A percentile compares a stretch with the other conserved stretches of the same genome.
Evolutionary conservation across 2,113 vertebrate genomes (phyloP).

Genomic region (Bubo scandiacus): DNA sequence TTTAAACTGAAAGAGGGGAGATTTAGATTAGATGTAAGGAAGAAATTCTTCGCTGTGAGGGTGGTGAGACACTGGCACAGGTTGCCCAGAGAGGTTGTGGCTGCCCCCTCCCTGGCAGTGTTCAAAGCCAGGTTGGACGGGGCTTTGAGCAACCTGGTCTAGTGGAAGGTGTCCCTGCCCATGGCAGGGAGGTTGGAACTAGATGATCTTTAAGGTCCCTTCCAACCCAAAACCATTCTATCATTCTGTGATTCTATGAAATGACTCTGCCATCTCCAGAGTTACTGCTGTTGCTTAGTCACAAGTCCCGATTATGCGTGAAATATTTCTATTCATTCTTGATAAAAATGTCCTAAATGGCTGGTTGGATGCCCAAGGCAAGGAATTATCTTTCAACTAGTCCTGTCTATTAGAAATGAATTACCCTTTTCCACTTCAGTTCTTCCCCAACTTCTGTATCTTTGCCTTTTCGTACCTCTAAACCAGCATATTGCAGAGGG

Average conservation of each 20-base stretch:
- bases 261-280: not conserved
- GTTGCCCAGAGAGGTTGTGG: no score
- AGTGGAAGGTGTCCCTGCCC: no score
- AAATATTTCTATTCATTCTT: not conserved
- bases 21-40: no score
- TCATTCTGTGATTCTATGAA: not conserved
- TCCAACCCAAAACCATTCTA: no score
- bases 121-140: no score
- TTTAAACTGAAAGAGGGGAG: no score
- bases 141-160: no score
- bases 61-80: no score
- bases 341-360: not conserved
- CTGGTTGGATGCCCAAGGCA: not conserved
- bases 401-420: not conserved
- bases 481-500: not conserved
- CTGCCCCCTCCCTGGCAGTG: no score
- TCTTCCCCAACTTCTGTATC: not conserved
- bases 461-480: not conserved
- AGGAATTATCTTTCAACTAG: not conserved
- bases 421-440: not conserved
- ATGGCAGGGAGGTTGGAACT: no score
- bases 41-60: no score
- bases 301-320: not conserved
- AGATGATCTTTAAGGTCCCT: no score
- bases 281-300: not conserved